Conservation (phyloP, 2,113 vertebrate species). For the Cathartes aura region DNA sequence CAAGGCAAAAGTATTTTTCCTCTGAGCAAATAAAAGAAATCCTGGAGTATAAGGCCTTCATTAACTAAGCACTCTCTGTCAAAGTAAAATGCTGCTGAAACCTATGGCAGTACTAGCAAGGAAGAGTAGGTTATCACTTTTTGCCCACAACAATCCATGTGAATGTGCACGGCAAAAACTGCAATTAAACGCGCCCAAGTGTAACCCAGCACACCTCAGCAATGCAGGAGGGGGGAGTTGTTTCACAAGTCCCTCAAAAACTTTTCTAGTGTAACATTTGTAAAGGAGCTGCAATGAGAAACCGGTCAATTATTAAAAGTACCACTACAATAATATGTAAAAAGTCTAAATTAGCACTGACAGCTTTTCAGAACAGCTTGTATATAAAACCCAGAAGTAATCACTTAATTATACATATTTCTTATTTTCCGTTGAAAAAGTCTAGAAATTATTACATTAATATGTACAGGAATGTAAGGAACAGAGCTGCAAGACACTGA, state of each 20-base stretch:
- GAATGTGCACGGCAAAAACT: not conserved
- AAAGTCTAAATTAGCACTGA: not conserved
- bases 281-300: not conserved
- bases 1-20: constrained; percentile 41
- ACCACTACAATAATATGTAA: not conserved
- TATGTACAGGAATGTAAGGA: not conserved
- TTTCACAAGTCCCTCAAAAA: constrained; percentile 22
- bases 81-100: not conserved
- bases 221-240: not conserved
- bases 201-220: not conserved
- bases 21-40: not conserved
- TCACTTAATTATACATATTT: not conserved
- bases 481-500: not conserved
- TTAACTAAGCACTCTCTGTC: not conserved
- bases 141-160: not conserved
- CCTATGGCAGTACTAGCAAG: not conserved
- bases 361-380: not conserved
- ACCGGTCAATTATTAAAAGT: not conserved
- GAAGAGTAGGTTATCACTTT: not conserved
- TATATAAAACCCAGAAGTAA: not conserved
- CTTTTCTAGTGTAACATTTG: not conserved
- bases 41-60: not conserved
- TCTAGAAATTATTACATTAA: not conserved
- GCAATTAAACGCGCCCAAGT: not conserved
- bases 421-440: not conserved